Evolutionary conservation across 92 coral and sea anemone genomes (phyloP), one percentile per base, ranked within the genome.

Genomic region (Isaurus tuberculatus): DNA sequence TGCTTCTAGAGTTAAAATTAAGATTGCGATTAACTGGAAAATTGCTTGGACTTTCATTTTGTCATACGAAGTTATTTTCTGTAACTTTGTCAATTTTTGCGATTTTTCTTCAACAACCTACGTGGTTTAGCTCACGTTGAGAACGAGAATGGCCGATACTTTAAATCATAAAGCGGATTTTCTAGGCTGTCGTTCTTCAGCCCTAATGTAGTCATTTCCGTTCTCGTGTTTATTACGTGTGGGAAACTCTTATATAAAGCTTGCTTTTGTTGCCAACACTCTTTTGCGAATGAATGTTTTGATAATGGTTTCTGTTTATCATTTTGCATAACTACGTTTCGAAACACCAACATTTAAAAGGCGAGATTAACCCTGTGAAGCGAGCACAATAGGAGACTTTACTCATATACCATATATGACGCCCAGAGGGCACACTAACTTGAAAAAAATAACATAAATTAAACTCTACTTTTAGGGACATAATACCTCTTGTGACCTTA

Each of bases 201-300:
- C 25, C 5, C 53, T 74, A 66, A 32, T 30, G 82, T 36, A 30
- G 46, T 19, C 17, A 77, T 19, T 58, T 57, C 69, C 82, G 68
- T 20, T 20, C 49, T 58, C 31, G 13, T 30, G 32, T 33, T n/a
- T n/a, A n/a, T n/a, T n/a, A 14, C 51, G 81, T 75, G 69, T 57
- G 81, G 81, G 81, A 57, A 75, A 58, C 25, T 23, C 20, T 34
- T 77, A 77, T 34, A 77, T 57, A 60, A 43, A 10, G 33, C 70
- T 34, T 77, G 70, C 0, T 77, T 58, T 58, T 15, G 49, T 33
- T 32, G 33, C 68, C 69, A 57, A 77, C 57, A 58, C 69, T 9
- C 15, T 23, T n/a, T n/a, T 57, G 32, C 70, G 19, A 16, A 23
- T 57, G 80, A 46, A 74, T 31, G 80, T 74, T 9, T 9, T 16